These are phyloP conservation scores for Ciconia boyciana DNA, from an alignment of 2,113 vertebrate species.

Conservation along the genomic window DNA sequence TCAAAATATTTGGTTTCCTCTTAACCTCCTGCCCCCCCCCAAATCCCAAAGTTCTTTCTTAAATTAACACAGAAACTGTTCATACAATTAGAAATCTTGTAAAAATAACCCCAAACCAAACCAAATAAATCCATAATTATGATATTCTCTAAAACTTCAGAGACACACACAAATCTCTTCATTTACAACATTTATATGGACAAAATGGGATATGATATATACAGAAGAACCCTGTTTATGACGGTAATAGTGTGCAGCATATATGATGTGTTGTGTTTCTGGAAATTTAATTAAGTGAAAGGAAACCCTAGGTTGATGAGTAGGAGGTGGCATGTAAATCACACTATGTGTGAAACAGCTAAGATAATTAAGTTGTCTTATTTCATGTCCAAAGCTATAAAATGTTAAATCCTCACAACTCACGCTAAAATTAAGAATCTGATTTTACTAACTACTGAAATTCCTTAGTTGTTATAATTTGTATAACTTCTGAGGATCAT, in stretches of 20 bases:
- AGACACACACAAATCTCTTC: neutral
- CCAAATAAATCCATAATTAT: neutral
- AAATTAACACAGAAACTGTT: neutral
- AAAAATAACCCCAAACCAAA: neutral
- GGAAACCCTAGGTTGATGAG: neutral
- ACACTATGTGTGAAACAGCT: neutral
- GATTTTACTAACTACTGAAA: neutral
- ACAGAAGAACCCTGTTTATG: neutral
- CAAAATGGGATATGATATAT: neutral
- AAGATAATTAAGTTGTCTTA: neutral
- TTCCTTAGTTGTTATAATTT: neutral
- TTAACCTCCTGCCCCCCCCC: rapidly evolving
- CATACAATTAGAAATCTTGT: neutral
- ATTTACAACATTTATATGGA: neutral
- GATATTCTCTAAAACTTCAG: neutral
- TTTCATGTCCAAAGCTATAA: neutral
- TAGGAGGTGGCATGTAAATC: neutral
- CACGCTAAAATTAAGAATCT: neutral
- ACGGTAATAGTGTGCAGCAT: neutral
- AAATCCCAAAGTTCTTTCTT: neutral
- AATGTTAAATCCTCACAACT: neutral
- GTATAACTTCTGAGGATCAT: neutral
- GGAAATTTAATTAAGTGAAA: neutral
- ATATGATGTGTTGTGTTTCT: neutral
- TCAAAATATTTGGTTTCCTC: neutral